Base-by-base conservation (phyloP, 2,888 invertebrate genomes). In the Allacma fusca region DNA sequence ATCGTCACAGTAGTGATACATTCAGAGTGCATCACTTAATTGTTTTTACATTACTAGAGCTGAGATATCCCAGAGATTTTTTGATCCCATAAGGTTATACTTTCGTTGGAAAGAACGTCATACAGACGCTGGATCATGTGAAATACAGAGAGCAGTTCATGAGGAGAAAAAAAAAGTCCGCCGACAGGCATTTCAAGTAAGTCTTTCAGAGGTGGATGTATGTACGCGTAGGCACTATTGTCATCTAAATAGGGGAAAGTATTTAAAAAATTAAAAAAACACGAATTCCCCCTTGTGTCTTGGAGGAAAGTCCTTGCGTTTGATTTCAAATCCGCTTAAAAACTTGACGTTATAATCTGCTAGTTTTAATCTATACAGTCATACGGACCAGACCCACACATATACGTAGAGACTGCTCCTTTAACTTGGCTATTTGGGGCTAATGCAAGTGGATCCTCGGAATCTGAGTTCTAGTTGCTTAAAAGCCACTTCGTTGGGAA, bases 301-400 rank as follows among this genome's bases (percentile, higher is more conserved):
- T 65, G 26, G 65, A n/a, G 28, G 1, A 28, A 65, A 28, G 28
- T 28, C n/a, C n/a, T 28, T 24, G 50, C 50, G 50, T 28, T 13
- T 28, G 65, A 65, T 65, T 65, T 65, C 23, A 65, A 65, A 65
- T 65, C 65, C 65, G 26, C 65, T 65, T 65, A 65, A 65, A 65
- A 65, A 65, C 65, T 65, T 29, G 23, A 23, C 62, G 26, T 62
- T 62, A 65, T 28, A 65, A 65, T 65, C 65, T 65, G 26, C 16
- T 12, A 26, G 29, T n/a, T 19, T n/a, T 50, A 50, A 50, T 50
- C 50, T 50, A 13, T 50, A 50, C n/a, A 40, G 40, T 40, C n/a
- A 19, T 13, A 50, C 2, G 50, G 16, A 50, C 19, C n/a, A 40
- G 40, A 16, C 50, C 16, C 50, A 12, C 19, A 50, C 16, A n/a